A percentile compares a stretch with the other conserved stretches of the same genome.
Conservation (phyloP, 1,140 invertebrate species). For the Physella acuta region DNA sequence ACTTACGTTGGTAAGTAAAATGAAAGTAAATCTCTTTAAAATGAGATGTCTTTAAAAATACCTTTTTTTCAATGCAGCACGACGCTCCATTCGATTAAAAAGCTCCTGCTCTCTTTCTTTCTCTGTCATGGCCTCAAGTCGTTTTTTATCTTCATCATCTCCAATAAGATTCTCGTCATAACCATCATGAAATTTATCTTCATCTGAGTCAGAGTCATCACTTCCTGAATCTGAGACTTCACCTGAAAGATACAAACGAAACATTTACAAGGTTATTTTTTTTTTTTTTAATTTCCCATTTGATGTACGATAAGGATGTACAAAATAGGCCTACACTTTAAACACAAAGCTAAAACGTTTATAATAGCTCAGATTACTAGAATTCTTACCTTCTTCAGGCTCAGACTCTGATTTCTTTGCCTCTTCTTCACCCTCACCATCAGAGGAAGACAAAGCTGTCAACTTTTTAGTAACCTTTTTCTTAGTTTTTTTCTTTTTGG, state of each 20-base stretch:
- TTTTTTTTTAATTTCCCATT: not conserved
- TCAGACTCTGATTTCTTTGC: slow-evolving; percentile 66
- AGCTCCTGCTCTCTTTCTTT: slow-evolving; percentile 96
- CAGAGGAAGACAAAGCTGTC: slow-evolving; percentile 58
- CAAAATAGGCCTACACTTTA: not conserved
- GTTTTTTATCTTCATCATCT: slow-evolving; percentile 88
- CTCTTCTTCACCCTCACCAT: slow-evolving; percentile 64
- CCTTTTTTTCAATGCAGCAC: slow-evolving; percentile 88
- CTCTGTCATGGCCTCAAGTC: slow-evolving; percentile 89
- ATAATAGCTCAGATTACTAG: slow-evolving; percentile 5
- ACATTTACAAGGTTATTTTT: no score
- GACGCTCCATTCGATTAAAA: slow-evolving; percentile 90
- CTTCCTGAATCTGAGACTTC: slow-evolving; percentile 69
- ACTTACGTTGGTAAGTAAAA: no score
- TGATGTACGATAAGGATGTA: not conserved
- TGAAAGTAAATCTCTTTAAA: no score
- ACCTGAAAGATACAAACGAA: no score
- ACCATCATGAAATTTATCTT: slow-evolving; percentile 77
- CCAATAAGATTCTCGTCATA: slow-evolving; percentile 97
- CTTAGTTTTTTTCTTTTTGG: slow-evolving; percentile 67
- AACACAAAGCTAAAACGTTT: no score
- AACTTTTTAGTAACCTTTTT: slow-evolving; percentile 62
- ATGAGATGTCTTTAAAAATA: no score
- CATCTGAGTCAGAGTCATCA: slow-evolving; percentile 45
- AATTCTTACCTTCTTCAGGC: slow-evolving; percentile 64